phyloP scores from a whole-genome alignment of 2,888 invertebrate genomes.

The Endomychus coccineus region DNA sequence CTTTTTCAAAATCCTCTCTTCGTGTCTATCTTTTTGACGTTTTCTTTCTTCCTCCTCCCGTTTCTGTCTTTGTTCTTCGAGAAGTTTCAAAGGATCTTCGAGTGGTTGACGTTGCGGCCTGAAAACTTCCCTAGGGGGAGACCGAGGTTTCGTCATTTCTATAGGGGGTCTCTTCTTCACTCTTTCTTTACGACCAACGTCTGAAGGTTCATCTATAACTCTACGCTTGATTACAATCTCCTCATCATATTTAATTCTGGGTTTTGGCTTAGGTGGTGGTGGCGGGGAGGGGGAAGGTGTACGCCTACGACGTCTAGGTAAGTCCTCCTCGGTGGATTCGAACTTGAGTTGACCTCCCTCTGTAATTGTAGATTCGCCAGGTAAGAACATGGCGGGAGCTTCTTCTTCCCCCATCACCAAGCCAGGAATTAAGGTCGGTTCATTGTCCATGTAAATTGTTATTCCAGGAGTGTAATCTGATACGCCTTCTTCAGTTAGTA shows the following conservation, averaged over 20 bases:
- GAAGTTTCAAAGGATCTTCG: slow-evolving; percentile 33
- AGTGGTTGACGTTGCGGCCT: slow-evolving; percentile 28
- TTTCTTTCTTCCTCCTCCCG: slow-evolving; percentile 39
- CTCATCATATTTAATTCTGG: slow-evolving; percentile 29
- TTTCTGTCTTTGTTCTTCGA: slow-evolving; percentile 31
- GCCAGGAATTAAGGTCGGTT: slow-evolving; percentile 71
- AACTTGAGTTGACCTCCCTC: slow-evolving; percentile 38
- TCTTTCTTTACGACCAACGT: slow-evolving; percentile 32
- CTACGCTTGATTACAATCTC: slow-evolving; percentile 36
- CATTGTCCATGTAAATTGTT: slow-evolving; percentile 65
- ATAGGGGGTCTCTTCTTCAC: slow-evolving; percentile 30
- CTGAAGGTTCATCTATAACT: slow-evolving; percentile 32
- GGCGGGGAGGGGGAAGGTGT: slow-evolving; percentile 26
- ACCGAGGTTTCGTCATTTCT: slow-evolving; percentile 16
- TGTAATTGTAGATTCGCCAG: slow-evolving; percentile 39
- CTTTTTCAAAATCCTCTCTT: slow-evolving; percentile 36
- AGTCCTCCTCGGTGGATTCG: slow-evolving; percentile 36
- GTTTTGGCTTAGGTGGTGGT: slow-evolving; percentile 23
- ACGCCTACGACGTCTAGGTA: slow-evolving; percentile 18
- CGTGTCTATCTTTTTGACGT: slow-evolving; percentile 34
- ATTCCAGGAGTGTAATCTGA: slow-evolving; percentile 72
- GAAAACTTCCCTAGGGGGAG: slow-evolving; percentile 26
- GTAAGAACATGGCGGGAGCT: slow-evolving; percentile 37
- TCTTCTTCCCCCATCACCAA: slow-evolving; percentile 59
- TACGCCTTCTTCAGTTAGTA: slow-evolving; percentile 62